Percentiles rank a stretch among this genome's conserved stretches.
Conservation (phyloP, 2,797 vertebrate species). For the Rhynchonycteris naso region DNA sequence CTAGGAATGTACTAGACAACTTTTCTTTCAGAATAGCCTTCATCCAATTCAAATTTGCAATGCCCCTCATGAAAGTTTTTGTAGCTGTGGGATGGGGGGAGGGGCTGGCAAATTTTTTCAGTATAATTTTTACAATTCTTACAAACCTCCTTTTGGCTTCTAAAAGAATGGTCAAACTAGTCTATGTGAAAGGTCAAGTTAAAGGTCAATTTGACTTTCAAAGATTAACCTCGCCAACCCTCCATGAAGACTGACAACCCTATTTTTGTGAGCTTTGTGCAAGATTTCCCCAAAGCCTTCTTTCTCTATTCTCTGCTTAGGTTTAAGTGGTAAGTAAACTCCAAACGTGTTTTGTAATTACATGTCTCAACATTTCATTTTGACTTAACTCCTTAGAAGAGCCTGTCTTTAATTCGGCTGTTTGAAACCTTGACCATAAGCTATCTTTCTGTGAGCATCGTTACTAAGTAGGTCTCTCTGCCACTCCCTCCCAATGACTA, state of each 20-base stretch:
- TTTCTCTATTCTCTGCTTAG: background rate
- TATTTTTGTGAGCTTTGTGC: background rate
- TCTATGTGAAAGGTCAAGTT: constrained; percentile 6
- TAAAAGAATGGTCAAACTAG: background rate
- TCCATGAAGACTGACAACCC: background rate
- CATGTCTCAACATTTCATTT: background rate
- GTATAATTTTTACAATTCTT: background rate
- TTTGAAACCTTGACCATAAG: background rate
- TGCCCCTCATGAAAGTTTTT: background rate
- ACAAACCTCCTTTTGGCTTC: background rate
- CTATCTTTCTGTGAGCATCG: background rate
- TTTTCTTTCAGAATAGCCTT: background rate
- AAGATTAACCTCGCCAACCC: background rate
- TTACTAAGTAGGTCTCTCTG: rapidly evolving
- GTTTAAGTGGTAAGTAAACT: background rate
- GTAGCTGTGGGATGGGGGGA: background rate
- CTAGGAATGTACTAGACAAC: background rate
- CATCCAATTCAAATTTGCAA: background rate
- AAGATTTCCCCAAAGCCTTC: background rate
- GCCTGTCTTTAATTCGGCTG: background rate
- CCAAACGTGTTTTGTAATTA: background rate
- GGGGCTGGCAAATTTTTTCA: background rate
- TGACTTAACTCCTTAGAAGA: background rate
- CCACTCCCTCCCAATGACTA: background rate
- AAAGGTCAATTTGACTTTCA: background rate